Conservation (phyloP, 2,888 invertebrate genomes). For the Timandra comae region DNA sequence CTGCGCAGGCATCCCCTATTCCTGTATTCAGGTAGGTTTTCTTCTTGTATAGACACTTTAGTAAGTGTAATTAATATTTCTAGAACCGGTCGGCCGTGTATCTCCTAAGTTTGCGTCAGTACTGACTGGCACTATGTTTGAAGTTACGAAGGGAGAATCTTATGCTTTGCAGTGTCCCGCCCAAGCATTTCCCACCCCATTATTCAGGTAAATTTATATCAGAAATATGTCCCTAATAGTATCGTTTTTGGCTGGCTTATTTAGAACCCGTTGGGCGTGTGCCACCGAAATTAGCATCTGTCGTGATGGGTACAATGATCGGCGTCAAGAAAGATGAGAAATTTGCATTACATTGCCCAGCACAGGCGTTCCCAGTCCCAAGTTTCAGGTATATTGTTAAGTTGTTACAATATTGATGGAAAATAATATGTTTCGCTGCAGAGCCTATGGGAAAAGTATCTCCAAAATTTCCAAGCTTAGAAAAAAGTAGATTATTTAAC, state of each 20-base stretch:
- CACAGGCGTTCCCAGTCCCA: constrained; percentile 81
- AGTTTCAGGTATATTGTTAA: constrained; percentile 69
- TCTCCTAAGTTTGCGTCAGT: constrained; percentile 77
- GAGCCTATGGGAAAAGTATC: constrained; percentile 82
- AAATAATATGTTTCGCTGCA: constrained; percentile 36
- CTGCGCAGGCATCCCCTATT: constrained; percentile 81
- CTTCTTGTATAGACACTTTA: constrained; percentile 24
- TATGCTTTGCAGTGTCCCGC: constrained; percentile 79
- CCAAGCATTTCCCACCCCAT: constrained; percentile 79
- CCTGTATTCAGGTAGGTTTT: constrained; percentile 63
- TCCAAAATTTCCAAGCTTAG: constrained; percentile 76
- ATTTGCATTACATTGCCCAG: constrained; percentile 79
- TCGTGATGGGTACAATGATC: constrained; percentile 79
- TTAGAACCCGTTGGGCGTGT: constrained; percentile 83
- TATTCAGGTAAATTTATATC: constrained; percentile 66
- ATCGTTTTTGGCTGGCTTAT: constrained; percentile 32
- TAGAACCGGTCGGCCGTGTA: constrained; percentile 61
- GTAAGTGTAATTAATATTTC: constrained; percentile 33
- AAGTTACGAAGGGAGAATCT: constrained; percentile 63
- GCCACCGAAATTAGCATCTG: constrained; percentile 80
- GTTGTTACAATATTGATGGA: constrained; percentile 3
- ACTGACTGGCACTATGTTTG: constrained; percentile 72
- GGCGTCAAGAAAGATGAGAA: constrained; percentile 64
- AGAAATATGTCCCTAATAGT: too few relatives aligned
- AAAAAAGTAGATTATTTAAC: constrained; percentile 61